A percentile compares a stretch with the other conserved stretches of the same genome.
These are phyloP conservation scores for Danionella cerebrum DNA, from an alignment of 2,113 vertebrate genomes.

Conservation along the genomic window DNA sequence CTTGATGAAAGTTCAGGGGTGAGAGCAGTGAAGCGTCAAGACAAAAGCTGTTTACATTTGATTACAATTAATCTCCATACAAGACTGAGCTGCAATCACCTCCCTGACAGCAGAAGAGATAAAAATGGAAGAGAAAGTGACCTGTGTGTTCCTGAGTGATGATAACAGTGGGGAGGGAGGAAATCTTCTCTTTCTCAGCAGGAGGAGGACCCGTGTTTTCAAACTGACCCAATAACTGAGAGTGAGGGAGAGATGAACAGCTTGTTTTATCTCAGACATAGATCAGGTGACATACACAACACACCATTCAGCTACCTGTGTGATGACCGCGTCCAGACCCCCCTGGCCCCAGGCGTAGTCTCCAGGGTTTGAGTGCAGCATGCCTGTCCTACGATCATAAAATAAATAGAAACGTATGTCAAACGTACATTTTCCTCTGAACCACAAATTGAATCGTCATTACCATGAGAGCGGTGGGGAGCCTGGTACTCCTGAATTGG, in stretches of 20 bases:
- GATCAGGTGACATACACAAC: not conserved
- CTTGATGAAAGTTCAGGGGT: not conserved
- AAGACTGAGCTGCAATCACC: not conserved
- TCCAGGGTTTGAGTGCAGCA: conserved; percentile 93
- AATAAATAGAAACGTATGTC: no score
- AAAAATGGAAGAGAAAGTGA: conserved; percentile 48
- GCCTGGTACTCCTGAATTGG: conserved; percentile 82
- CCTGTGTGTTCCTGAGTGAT: conserved; percentile 95
- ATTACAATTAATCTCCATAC: not conserved
- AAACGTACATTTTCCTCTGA: not conserved
- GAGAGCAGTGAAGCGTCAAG: not conserved
- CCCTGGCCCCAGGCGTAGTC: conserved; percentile 97
- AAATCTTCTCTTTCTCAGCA: conserved; percentile 92
- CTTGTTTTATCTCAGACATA: not conserved
- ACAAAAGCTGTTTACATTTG: not conserved
- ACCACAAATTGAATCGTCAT: conserved; percentile 14
- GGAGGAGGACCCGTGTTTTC: conserved; percentile 93
- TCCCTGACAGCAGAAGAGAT: not conserved
- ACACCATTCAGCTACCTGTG: conserved; percentile 73
- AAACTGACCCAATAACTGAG: conserved; percentile 87
- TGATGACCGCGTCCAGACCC: conserved; percentile 92
- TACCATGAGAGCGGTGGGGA: conserved; percentile 88
- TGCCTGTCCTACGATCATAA: conserved; percentile 82
- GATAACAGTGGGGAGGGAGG: conserved; percentile 83
- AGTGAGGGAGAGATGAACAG: not conserved